Base-by-base conservation (phyloP, 2,797 vertebrate genomes). In the Parauchenoglanis ngamensis region DNA sequence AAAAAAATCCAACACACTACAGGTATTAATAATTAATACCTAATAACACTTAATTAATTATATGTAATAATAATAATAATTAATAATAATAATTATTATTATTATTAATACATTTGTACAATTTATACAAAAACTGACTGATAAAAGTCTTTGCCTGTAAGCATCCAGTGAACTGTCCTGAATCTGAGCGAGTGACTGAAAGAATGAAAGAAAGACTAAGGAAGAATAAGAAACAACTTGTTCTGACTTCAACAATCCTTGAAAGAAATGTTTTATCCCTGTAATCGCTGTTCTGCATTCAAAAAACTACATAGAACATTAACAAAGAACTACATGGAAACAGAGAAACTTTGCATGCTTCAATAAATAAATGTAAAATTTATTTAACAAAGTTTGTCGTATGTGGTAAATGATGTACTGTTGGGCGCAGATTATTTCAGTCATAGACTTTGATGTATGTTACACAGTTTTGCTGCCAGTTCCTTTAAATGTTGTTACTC, bases 401-500 rank as follows among this genome's bases (percentile, higher is more conserved):
- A 56, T 56, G 31, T 79, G 77, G 77, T 40, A 59, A 19, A 79
- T 57, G 77, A 79, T 79, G 25, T 79, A 57, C 31, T 19, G 1
- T 44, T 63, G 35, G 35, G 35, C 35, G 44, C 21, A 61, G 57
- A 81, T 63, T 61, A 81, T 17, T 81, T 81, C 59, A 46, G 78
- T 81, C 35, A 81, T 35, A 23, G n/a, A 83, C 83, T 73, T 73
- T 70, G 49, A 73, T 57, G 83, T 84, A 84, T 56, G 31, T 35
- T 35, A 84, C 49, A 72, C 65, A 72, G 49, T 57, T 84, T 73
- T 72, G 31, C 49, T 40, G 83, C 83, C 52, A 59, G 70, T 80
- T 86, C 84, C 70, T 75, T 88, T 59, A 35, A 86, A 67, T 77
- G 85, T 63, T 90, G 56, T 56, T 63, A 88, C 72, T 82, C 46